phyloP scores from a whole-genome alignment of 2,113 vertebrate species.

The Callipepla californica region DNA sequence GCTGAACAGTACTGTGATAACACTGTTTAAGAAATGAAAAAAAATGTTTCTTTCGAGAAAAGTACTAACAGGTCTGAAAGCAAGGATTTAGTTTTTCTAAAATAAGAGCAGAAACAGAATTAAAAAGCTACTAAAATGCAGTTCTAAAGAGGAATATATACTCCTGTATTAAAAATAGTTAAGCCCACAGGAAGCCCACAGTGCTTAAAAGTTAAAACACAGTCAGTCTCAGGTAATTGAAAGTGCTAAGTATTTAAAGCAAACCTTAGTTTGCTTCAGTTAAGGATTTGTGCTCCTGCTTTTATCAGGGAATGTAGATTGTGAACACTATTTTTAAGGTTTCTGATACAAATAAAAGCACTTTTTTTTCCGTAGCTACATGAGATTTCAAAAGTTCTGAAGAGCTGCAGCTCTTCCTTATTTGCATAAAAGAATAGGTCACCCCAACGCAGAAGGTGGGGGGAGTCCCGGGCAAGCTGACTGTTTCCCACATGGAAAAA shows the following conservation, averaged over 20 bases:
- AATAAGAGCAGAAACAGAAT: neutral
- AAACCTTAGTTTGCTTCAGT: neutral
- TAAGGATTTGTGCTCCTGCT: neutral
- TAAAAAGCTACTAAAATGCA: neutral
- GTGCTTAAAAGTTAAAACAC: neutral
- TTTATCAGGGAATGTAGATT: constrained; percentile 1
- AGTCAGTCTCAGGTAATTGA: neutral
- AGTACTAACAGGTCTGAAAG: neutral
- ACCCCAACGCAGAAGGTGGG: constrained; percentile 60
- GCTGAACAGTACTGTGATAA: neutral
- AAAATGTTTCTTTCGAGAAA: neutral
- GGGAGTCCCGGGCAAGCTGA: constrained; percentile 85
- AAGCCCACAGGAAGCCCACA: neutral
- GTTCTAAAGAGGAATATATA: neutral
- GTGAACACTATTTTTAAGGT: neutral
- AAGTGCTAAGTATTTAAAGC: neutral
- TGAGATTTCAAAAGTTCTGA: constrained; percentile 66
- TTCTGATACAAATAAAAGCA: constrained; percentile 40
- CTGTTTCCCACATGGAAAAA: constrained; percentile 86
- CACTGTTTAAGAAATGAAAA: neutral
- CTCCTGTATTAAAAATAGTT: neutral
- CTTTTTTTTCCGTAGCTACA: neutral
- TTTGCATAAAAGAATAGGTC: constrained; percentile 81
- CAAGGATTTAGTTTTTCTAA: neutral
- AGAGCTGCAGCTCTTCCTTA: constrained; percentile 74